A percentile compares a stretch with the other conserved stretches of the same genome.
Conservation (phyloP, 1,140 invertebrate genomes). For the Sycophaga agraensis region DNA sequence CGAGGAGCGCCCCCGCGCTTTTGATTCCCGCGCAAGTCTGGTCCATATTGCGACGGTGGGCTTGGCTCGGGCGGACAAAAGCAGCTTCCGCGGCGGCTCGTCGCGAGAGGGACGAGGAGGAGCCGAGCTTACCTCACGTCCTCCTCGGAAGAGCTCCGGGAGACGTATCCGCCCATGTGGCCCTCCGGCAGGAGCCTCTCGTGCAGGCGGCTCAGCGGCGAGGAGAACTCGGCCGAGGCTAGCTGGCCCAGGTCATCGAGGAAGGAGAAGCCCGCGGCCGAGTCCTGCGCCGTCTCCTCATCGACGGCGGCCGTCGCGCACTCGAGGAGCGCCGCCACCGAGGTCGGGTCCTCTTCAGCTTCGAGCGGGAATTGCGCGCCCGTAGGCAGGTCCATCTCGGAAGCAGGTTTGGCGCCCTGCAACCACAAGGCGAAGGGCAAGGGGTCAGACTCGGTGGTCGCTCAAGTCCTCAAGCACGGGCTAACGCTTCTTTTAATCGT, state of each 20-base stretch:
- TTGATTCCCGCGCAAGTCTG: no score
- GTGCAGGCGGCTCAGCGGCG: no score
- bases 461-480: no score
- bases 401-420: conserved; percentile 33
- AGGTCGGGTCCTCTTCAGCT: conserved; percentile 46
- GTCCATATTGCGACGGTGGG: no score
- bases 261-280: background rate
- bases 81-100: no score
- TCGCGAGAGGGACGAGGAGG: no score
- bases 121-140: background rate
- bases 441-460: no score
- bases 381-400: conserved; percentile 51
- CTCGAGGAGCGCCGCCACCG: conserved; percentile 29
- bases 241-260: conserved; percentile 13
- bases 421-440: conserved; percentile 12
- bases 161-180: background rate
- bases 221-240: background rate
- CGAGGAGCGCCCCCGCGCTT: no score
- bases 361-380: conserved; percentile 34
- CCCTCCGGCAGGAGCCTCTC: background rate
- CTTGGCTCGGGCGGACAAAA: no score
- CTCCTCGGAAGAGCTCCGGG: background rate
- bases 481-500: no score
- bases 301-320: background rate
- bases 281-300: conserved; percentile 3